Evolutionary conservation across 2,113 vertebrate species (phyloP).

Genomic region (Trachemys scripta): DNA sequence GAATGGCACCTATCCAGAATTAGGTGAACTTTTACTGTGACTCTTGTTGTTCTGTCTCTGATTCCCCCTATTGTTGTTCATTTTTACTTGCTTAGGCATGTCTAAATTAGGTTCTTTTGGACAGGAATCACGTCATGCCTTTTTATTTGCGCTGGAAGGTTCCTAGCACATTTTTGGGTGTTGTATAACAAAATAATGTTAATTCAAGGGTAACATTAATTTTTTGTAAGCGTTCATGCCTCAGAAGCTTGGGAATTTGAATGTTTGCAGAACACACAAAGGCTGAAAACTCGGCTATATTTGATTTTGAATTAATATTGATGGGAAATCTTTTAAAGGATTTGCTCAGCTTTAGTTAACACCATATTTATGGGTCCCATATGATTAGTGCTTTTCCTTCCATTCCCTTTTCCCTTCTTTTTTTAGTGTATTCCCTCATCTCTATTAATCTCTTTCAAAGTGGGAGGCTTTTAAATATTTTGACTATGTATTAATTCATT

Average conservation of each 20-base stretch:
- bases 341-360: not conserved
- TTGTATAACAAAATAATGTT: not conserved
- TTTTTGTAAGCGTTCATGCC: not conserved
- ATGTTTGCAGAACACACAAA: not conserved
- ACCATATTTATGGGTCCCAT: not conserved
- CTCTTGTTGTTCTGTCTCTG: not conserved
- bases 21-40: not conserved
- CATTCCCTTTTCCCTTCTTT: not conserved
- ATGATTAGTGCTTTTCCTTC: not conserved
- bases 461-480: not conserved
- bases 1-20: not conserved
- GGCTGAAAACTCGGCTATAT: not conserved
- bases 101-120: not conserved
- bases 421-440: not conserved
- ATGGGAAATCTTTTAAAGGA: not conserved
- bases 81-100: not conserved
- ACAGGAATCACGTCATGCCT: not conserved
- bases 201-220: not conserved
- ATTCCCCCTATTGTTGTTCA: not conserved
- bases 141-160: not conserved
- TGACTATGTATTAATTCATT: not conserved
- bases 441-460: not conserved
- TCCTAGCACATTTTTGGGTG: not conserved
- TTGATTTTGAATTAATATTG: not conserved
- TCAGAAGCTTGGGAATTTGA: not conserved